These are phyloP conservation scores for Lycodopsis pacificus DNA, from an alignment of 2,797 vertebrate species.

Conservation along the genomic window DNA sequence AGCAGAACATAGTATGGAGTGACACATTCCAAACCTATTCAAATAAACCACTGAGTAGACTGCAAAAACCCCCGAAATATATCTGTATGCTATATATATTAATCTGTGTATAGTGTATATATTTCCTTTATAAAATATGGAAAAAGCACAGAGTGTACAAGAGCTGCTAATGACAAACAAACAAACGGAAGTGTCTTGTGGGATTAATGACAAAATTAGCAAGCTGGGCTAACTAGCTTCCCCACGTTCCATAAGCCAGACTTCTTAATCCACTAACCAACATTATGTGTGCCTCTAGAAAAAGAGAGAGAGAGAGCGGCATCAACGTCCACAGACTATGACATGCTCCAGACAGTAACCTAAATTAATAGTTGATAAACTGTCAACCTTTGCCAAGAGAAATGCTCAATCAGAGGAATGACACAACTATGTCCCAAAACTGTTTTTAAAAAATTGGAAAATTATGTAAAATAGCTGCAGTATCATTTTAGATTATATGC, in stretches of 20 bases:
- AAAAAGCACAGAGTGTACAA: too few species aligned
- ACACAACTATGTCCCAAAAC: background rate
- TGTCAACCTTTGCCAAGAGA: background rate
- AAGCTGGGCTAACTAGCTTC: background rate
- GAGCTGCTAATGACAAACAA: too few species aligned
- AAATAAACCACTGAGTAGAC: background rate
- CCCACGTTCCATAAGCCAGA: background rate
- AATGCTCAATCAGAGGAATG: background rate
- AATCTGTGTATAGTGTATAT: background rate
- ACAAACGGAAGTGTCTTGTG: background rate
- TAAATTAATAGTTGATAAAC: background rate
- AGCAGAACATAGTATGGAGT: background rate
- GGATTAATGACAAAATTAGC: background rate
- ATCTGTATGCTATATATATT: background rate
- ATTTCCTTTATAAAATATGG: background rate
- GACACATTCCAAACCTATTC: background rate
- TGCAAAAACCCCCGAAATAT: background rate
- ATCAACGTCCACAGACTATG: background rate
- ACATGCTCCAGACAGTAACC: background rate
- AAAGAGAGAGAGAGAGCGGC: background rate
- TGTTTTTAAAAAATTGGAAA: background rate
- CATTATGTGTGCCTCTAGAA: background rate
- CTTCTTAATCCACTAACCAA: background rate
- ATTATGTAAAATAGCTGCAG: constrained; percentile 5
- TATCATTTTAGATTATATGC: constrained; percentile 5